phyloP scores from a whole-genome alignment of 2,888 invertebrate genomes.

The Drosophila picticornis region DNA sequence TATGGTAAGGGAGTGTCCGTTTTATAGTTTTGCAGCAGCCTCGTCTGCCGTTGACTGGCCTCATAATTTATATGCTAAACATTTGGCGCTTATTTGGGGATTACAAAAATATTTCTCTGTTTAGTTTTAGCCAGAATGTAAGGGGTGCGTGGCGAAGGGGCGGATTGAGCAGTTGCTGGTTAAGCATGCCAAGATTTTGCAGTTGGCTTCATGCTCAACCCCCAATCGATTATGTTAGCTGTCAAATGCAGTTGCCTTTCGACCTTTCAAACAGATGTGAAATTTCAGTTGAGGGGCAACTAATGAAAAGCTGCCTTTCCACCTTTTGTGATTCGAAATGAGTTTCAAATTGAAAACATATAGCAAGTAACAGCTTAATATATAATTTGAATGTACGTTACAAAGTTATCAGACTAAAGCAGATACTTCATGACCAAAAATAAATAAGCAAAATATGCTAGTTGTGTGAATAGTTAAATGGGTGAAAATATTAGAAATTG shows the following conservation, averaged over 20 bases:
- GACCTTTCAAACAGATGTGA: conserved; percentile 1
- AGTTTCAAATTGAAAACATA: neutral
- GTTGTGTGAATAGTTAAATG: neutral
- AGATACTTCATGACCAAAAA: too few species aligned
- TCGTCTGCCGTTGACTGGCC: conserved; percentile 47
- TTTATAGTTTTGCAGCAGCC: conserved; percentile 36
- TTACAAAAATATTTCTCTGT: conserved; percentile 58
- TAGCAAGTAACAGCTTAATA: neutral
- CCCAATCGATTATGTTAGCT: conserved; percentile 21
- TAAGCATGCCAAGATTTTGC: conserved; percentile 28
- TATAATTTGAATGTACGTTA: neutral
- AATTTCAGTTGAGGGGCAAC: neutral
- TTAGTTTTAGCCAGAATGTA: conserved; percentile 41
- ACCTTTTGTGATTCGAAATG: neutral
- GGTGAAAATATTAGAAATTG: neutral
- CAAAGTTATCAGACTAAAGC: neutral
- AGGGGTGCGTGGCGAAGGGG: neutral
- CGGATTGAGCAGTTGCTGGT: neutral
- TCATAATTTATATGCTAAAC: conserved; percentile 78
- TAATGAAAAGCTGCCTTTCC: conserved; percentile 11
- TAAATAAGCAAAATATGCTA: too few species aligned
- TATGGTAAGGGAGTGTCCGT: conserved; percentile 6
- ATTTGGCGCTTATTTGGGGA: conserved; percentile 72
- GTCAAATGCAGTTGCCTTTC: conserved; percentile 28
- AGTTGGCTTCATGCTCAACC: conserved; percentile 8